Base-by-base conservation (phyloP, 2,113 vertebrate genomes). In the Sturnira hondurensis region DNA sequence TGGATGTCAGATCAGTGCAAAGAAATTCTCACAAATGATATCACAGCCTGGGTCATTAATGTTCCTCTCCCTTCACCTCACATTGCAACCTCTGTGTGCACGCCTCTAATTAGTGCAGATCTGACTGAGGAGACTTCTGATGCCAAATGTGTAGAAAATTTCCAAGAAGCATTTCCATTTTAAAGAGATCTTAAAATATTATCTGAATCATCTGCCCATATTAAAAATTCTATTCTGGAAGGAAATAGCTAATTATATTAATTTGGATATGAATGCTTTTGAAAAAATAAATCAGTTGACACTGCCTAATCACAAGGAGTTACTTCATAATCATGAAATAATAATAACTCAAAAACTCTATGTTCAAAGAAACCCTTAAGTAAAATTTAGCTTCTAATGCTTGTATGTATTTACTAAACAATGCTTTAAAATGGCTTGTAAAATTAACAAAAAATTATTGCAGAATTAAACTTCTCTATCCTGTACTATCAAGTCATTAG, bases 11-110 rank as follows among this genome's bases (percentile, higher is more conserved):
- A 98, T 98, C 96, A 94, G 50, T 97, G 95, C 92, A 93, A 98
- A 90, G 91, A 96, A 96, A 91, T 95, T 94, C 86, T 96, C 89
- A 80, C 96, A 96, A 97, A 92, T 94, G 96, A 47, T 95, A 98
- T 95, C 93, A 98, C 97, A 98, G 94, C 95, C 97, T 95, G 96
- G 94, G 96, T 95, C 93, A 97, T 98, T 97, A 96, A 89, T 96
- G 91, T 36, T 96, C 65, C 94, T 84, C 65, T 96, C 26, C 38
- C 31, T 74, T 95, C 96, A 92, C 73, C 95, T 93, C 58, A 41
- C 80, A 45, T 73, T 84, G 90, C 95, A 92, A 68, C 96, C 96
- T 97, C 94, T 3, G 33, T 67, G 61, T 58, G 88, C 86, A 82
- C 89, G 43, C 58, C 84, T 97, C 65, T 93, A 97, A 97, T 98